Evolutionary conservation across 2,888 invertebrate species (phyloP), one percentile per base, ranked within the genome.

Genomic region (Scaptomyza caliginosa): DNA sequence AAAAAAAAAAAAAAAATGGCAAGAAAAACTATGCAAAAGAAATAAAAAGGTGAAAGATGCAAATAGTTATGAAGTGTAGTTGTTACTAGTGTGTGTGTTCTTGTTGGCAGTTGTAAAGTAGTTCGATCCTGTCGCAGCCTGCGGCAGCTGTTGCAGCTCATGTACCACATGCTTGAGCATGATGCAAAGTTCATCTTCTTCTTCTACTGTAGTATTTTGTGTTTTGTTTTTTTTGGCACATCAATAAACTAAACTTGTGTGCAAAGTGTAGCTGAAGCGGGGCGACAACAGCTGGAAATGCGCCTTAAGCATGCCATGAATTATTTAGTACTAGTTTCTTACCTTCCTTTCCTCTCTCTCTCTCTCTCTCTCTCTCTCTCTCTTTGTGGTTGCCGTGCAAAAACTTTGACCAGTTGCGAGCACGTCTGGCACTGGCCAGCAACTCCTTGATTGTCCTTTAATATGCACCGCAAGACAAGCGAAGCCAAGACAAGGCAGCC

Each of bases 191-290:
- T n/a, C n/a, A n/a, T n/a, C n/a, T n/a, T n/a, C n/a, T n/a, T n/a
- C n/a, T n/a, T n/a, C n/a, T n/a, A n/a, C n/a, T n/a, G n/a, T n/a
- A n/a, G n/a, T n/a, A n/a, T n/a, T n/a, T n/a, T n/a, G n/a, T n/a
- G n/a, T n/a, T n/a, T n/a, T n/a, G n/a, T n/a, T n/a, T n/a, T n/a
- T 72, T 72, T 72, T 56, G 72, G 58, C 70, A 69, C 72, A 65
- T 69, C 72, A 59, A 72, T 72, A 72, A 74, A 69, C 48, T 54
- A 64, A 65, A 54, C 28, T 74, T 64, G 58, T 36, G 50, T 46
- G 40, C 16, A 11, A 16, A 16, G 46, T 28, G 26, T 4, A 49
- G 46, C 50, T n/a, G 32, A 10, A 2, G 36, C n/a, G 28, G 34
- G 54, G 40, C 34, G 51, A 32, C 67, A 67, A 75, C 76, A 71